Conservation (phyloP, 1,140 invertebrate species). For the Halictus rubicundus region DNA sequence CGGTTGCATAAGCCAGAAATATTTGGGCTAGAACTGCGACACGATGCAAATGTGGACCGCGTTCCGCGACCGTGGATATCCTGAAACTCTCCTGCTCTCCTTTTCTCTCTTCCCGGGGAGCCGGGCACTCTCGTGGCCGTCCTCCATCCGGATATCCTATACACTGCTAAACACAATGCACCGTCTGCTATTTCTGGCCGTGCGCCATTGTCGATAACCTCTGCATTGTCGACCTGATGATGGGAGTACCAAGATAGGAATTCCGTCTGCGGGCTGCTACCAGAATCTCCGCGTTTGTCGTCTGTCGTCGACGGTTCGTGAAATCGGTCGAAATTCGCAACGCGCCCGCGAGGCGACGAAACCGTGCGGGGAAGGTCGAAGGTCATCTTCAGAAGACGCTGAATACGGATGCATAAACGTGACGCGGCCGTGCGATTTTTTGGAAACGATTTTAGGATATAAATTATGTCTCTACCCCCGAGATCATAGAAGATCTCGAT, state of each 20-base stretch:
- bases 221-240: constrained; percentile 67
- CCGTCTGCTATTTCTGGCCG: constrained; percentile 73
- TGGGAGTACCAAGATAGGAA: constrained; percentile 63
- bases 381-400: constrained; percentile 30
- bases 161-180: constrained; percentile 69
- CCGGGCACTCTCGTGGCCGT: constrained; percentile 28
- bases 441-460: too few species aligned
- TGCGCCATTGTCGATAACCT: constrained; percentile 73
- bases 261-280: constrained; percentile 45
- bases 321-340: constrained; percentile 56
- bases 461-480: too few species aligned
- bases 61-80: constrained; percentile 20
- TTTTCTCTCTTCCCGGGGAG: constrained; percentile 5
- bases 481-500: too few species aligned
- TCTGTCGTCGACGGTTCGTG: constrained; percentile 52
- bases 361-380: constrained; percentile 41
- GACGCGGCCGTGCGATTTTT: background rate
- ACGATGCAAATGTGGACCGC: constrained; percentile 14
- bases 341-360: constrained; percentile 9
- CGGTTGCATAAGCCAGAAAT: constrained; percentile 30
- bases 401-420: constrained; percentile 13
- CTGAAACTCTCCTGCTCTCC: constrained; percentile 27
- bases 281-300: constrained; percentile 45
- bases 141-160: constrained; percentile 61
- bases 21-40: constrained; percentile 36